Conservation (phyloP, 23 tunicate species). For the Oikopleura dioica region DNA sequence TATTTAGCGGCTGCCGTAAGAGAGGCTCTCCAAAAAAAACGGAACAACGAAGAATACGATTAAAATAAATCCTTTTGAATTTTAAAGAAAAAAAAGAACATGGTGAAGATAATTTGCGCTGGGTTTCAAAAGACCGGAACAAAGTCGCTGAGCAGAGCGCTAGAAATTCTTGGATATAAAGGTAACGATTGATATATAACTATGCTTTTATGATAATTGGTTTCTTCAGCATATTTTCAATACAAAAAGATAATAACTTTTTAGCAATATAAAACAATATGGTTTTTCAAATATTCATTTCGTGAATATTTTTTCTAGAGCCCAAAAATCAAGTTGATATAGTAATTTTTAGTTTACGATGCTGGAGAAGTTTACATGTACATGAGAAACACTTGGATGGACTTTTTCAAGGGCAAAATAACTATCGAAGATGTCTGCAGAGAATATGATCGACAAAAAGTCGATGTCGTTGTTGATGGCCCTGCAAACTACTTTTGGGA, state of each 20-base stretch:
- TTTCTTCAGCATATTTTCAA: too few species aligned
- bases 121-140: conserved; percentile 12
- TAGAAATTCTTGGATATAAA: background rate
- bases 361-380: conserved; percentile 3
- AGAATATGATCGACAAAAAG: background rate
- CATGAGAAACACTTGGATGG: conserved; percentile 13
- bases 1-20: too few species aligned
- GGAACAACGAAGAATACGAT: too few species aligned
- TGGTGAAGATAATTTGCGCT: conserved; percentile 3
- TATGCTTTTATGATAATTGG: background rate
- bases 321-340: background rate
- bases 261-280: too few species aligned
- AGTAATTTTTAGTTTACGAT: background rate
- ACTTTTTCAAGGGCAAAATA: background rate
- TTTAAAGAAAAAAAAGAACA: background rate
- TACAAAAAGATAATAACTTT: too few species aligned
- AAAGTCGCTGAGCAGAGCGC: conserved; percentile 12
- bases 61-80: too few species aligned
- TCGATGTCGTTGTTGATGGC: conserved; percentile 12
- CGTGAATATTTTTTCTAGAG: background rate
- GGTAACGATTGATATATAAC: background rate
- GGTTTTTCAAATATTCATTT: background rate
- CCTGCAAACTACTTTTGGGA: conserved; percentile 7
- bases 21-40: too few species aligned
- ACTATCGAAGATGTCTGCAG: background rate